A percentile compares a stretch with the other conserved stretches of the same genome.
phyloP scores from a whole-genome alignment of 2,888 invertebrate species.

The Agonopterix alstromeriana region DNA sequence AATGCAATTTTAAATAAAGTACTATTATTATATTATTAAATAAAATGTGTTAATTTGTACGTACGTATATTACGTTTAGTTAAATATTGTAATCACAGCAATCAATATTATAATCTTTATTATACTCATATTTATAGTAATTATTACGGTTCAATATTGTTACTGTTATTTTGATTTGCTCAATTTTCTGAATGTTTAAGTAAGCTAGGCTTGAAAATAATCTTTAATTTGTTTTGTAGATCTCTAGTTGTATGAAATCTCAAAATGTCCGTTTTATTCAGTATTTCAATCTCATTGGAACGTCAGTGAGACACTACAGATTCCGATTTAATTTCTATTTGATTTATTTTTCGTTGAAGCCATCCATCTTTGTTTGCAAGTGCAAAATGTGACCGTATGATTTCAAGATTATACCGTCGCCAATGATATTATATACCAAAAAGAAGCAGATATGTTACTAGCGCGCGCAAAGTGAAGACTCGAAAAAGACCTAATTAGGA shows the following conservation, averaged over 20 bases:
- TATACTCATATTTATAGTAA: constrained; percentile 60
- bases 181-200: constrained; percentile 68
- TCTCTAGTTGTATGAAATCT: constrained; percentile 18
- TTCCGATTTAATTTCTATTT: too few relatives aligned
- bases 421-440: too few relatives aligned
- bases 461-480: too few relatives aligned
- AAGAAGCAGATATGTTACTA: too few relatives aligned
- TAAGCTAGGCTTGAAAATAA: constrained; percentile 59
- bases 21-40: constrained; percentile 39
- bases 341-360: too few relatives aligned
- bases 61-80: constrained; percentile 33
- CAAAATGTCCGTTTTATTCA: not conserved
- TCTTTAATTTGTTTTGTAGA: constrained; percentile 50
- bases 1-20: constrained; percentile 45
- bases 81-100: constrained; percentile 47
- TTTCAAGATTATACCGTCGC: too few relatives aligned
- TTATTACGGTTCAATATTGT: constrained; percentile 51
- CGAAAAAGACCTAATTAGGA: too few relatives aligned
- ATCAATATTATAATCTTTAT: constrained; percentile 43
- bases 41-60: constrained; percentile 40
- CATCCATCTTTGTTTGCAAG: too few relatives aligned
- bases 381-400: too few relatives aligned
- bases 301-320: too few relatives aligned
- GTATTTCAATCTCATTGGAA: too few relatives aligned
- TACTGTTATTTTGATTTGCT: constrained; percentile 74